Conservation (phyloP, 1,140 invertebrate species). For the Littorina saxatilis region DNA sequence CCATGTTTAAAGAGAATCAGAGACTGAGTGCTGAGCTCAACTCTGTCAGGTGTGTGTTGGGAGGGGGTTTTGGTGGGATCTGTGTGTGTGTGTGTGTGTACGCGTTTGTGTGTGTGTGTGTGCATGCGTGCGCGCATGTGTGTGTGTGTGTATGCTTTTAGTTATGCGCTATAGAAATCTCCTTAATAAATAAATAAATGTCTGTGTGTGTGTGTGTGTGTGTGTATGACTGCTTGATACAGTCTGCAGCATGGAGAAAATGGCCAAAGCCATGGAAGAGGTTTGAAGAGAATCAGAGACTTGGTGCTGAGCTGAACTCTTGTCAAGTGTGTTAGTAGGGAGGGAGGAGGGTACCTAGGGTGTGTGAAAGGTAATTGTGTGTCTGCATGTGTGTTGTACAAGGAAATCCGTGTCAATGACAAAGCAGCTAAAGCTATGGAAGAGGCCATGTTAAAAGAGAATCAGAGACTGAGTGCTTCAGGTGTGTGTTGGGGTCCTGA, state of each 20-base stretch:
- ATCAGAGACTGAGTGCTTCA: slow-evolving; percentile 69
- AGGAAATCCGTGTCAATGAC: slow-evolving; percentile 67
- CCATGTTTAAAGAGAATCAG: slow-evolving; percentile 74
- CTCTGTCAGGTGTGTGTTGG: slow-evolving; percentile 67
- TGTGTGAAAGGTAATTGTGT: too few relatives aligned
- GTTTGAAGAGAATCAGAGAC: slow-evolving; percentile 73
- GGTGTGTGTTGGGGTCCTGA: too few relatives aligned
- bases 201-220: too few relatives aligned
- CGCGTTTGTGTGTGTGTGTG: too few relatives aligned
- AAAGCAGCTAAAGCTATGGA: slow-evolving; percentile 65
- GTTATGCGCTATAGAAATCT: too few relatives aligned
- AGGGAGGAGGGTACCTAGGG: too few relatives aligned
- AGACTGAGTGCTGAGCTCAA: slow-evolving; percentile 63
- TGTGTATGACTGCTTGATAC: slow-evolving; percentile 70
- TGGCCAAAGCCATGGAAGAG: slow-evolving; percentile 66
- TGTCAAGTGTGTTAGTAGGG: slow-evolving; percentile 68
- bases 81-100: too few relatives aligned
- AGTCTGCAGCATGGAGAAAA: slow-evolving; percentile 61
- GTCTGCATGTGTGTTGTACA: too few relatives aligned
- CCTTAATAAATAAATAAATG: too few relatives aligned
- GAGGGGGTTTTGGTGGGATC: too few relatives aligned
- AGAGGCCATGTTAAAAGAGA: slow-evolving; percentile 72
- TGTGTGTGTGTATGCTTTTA: too few relatives aligned
- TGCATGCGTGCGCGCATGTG: too few relatives aligned
- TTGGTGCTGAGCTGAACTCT: slow-evolving; percentile 62